Evolutionary conservation across 2,888 invertebrate genomes (phyloP).

Genomic region (Leptarthrus brevirostris): DNA sequence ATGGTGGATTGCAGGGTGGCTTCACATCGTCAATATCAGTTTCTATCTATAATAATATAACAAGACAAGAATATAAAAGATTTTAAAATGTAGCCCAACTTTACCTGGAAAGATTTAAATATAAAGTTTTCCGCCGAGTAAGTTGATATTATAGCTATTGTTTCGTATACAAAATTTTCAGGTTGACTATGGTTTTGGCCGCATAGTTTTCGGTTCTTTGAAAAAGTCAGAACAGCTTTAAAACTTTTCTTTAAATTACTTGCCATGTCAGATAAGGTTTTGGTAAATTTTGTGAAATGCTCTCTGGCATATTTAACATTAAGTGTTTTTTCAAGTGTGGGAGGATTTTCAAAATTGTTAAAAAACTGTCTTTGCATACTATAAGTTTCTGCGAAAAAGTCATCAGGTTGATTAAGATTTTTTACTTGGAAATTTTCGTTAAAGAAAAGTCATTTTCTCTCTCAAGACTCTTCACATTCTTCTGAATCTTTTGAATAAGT

Average conservation of each 20-base stretch:
- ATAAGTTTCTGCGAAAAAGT: neutral
- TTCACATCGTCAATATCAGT: neutral
- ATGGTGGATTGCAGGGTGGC: constrained; percentile 2
- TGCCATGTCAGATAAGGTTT: neutral
- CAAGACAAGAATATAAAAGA: no score
- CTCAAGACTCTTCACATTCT: neutral
- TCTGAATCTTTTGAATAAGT: neutral
- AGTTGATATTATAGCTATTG: neutral
- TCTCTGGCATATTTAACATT: neutral
- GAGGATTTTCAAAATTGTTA: constrained; percentile 3
- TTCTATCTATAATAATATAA: neutral
- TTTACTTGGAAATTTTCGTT: neutral
- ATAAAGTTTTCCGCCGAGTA: neutral
- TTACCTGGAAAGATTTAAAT: neutral
- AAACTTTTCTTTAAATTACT: neutral
- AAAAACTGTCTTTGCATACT: constrained; percentile 14
- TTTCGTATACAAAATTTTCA: neutral
- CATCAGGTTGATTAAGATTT: neutral
- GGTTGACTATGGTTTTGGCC: neutral
- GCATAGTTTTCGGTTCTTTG: neutral
- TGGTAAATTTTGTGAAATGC: neutral
- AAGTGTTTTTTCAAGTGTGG: neutral
- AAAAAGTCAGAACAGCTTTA: no score
- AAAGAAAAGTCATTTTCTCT: no score
- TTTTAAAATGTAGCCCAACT: neutral